Evolutionary conservation across 2,888 invertebrate species (phyloP).

Genomic region (Hanleya hanleyi): DNA sequence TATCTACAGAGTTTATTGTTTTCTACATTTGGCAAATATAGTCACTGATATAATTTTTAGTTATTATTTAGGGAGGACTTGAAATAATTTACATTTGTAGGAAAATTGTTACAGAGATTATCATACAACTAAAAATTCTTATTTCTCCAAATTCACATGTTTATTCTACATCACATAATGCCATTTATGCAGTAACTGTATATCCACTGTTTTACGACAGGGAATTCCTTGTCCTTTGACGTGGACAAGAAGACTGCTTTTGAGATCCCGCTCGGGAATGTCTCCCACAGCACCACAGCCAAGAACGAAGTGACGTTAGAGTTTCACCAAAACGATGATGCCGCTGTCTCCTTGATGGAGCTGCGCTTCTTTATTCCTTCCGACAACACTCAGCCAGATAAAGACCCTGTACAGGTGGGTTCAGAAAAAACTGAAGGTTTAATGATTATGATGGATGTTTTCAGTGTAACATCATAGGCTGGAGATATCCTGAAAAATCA

Average conservation of each 20-base stretch:
- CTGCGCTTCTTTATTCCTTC: conserved; percentile 97
- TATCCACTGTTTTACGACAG: conserved; percentile 47
- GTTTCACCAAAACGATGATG: conserved; percentile 99
- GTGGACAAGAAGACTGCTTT: conserved; percentile 82
- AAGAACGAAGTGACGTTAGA: conserved; percentile 99
- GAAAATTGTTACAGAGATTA: too few species aligned
- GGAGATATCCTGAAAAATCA: too few species aligned
- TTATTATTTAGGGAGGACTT: neutral
- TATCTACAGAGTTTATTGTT: neutral
- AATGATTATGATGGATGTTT: too few species aligned
- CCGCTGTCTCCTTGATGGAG: conserved; percentile 96
- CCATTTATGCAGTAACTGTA: too few species aligned
- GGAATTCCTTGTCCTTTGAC: conserved; percentile 69
- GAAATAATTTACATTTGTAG: too few species aligned
- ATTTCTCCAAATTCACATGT: too few species aligned
- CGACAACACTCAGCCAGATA: conserved; percentile 84
- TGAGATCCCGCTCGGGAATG: conserved; percentile 96
- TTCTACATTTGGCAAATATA: neutral
- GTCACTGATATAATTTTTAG: neutral
- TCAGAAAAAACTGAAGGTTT: neutral
- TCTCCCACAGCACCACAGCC: conserved; percentile 95
- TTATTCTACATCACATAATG: too few species aligned
- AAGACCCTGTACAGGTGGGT: conserved; percentile 85
- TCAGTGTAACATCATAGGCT: too few species aligned
- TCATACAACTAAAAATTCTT: too few species aligned